phyloP scores from a whole-genome alignment of 1,140 invertebrate species.

The Leptinotarsa defecta region DNA sequence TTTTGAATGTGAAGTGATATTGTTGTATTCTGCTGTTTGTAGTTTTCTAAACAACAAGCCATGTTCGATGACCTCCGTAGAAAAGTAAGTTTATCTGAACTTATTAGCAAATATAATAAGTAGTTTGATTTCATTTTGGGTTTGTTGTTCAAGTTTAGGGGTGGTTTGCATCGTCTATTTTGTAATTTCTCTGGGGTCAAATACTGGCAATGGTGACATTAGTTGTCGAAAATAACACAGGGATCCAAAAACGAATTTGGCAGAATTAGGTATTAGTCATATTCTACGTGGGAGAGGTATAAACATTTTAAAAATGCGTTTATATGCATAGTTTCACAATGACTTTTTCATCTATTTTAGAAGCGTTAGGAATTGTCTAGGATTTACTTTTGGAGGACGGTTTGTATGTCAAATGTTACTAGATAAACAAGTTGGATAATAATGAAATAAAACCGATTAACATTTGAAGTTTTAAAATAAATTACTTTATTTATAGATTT shows the following conservation, averaged over 20 bases:
- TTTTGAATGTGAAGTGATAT: not conserved
- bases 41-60: not conserved
- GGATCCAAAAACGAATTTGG: not conserved
- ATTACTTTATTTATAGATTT: constrained; percentile 12
- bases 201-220: not conserved
- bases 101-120: not conserved
- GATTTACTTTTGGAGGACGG: not conserved
- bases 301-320: not conserved
- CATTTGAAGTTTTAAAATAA: constrained; percentile 7
- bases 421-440: not conserved
- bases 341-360: not conserved
- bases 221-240: not conserved
- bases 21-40: too few species aligned
- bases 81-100: constrained; percentile 9
- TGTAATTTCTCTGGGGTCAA: too few species aligned
- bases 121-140: not conserved
- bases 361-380: not conserved
- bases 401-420: not conserved
- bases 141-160: not conserved
- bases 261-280: constrained; percentile 1
- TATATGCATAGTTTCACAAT: not conserved
- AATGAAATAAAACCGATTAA: not conserved
- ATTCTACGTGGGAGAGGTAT: not conserved
- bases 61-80: constrained; percentile 25
- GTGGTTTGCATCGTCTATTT: not conserved